Base-by-base conservation (phyloP, 2,888 invertebrate species). In the Erynnis tages region DNA sequence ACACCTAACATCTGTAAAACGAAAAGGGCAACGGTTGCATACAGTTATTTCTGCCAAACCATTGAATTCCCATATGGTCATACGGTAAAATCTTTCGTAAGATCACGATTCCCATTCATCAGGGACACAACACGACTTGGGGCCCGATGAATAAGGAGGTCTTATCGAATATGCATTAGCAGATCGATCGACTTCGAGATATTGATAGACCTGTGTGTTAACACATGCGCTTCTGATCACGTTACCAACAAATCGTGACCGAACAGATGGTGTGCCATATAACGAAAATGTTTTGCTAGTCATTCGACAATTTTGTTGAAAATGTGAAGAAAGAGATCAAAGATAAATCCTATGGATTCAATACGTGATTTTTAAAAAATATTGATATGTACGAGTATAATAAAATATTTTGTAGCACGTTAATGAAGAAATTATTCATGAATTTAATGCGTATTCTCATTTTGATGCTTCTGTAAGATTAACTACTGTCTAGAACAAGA, bases 101-200 rank as follows among this genome's bases (percentile, higher is more conserved):
- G 40, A 49, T 49, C 49, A 49, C 40, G 49, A 49, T 23, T 49
- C 16, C 40, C 40, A 41, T 49, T 41, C 49, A 49, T 40, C 32
- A 32, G 49, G 32, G 40, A 23, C 40, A 49, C 48, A 40, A 41
- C 40, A 49, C 40, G 40, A 41, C 48, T 48, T 8, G 32, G 19
- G 10, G 49, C 32, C 23, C 23, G 30, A 49, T 49, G 49, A 49
- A 49, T 49, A 49, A 49, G 49, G 49, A 41, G 49, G 40, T 49
- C 49, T 49, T 49, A 49, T 49, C 40, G 49, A 49, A 49, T 49
- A 49, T 49, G 49, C 49, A 49, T 49, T 49, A 49, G 49, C 49
- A 16, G 40, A 49, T 49, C 49, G 49, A 49, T 41, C 40, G 44
- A n/a, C n/a, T n/a, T n/a, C n/a, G 49, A 40, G 40, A 49, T 49